phyloP scores from a whole-genome alignment of 2,888 invertebrate genomes.

The Helleia helle region DNA sequence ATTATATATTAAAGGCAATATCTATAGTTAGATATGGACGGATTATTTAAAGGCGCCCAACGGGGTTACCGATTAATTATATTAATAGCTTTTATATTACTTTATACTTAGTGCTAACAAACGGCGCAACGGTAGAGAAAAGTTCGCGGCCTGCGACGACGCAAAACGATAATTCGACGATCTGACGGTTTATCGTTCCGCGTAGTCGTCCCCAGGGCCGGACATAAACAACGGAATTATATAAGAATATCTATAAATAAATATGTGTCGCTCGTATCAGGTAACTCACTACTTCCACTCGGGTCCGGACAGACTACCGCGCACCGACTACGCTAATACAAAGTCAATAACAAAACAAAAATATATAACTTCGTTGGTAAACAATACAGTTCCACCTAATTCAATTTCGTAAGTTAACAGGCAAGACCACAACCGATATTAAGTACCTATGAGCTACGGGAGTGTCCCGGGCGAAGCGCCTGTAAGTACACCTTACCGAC shows the following conservation, averaged over 20 bases:
- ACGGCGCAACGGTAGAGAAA: constrained; percentile 53
- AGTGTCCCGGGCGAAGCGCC: constrained; percentile 36
- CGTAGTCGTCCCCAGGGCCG: neutral
- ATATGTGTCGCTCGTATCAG: constrained; percentile 59
- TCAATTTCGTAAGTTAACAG: constrained; percentile 71
- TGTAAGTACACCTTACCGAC: constrained; percentile 5
- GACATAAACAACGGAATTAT: constrained; percentile 56
- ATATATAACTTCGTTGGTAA: constrained; percentile 67
- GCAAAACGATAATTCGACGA: neutral
- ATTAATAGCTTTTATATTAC: constrained; percentile 56
- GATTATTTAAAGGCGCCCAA: constrained; percentile 72
- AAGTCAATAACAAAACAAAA: constrained; percentile 55
- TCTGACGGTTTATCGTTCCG: neutral
- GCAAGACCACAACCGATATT: constrained; percentile 76
- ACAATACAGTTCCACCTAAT: constrained; percentile 67
- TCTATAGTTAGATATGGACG: constrained; percentile 72
- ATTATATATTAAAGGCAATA: constrained; percentile 74
- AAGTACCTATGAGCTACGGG: constrained; percentile 73
- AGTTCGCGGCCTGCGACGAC: constrained; percentile 21
- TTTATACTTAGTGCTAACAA: constrained; percentile 41
- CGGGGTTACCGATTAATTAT: constrained; percentile 68
- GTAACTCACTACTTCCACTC: constrained; percentile 64
- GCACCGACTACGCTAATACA: constrained; percentile 43
- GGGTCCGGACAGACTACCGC: constrained; percentile 45
- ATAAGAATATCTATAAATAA: constrained; percentile 61